Evolutionary conservation across 2,113 vertebrate genomes (phyloP).

Genomic region (Callipepla californica): DNA sequence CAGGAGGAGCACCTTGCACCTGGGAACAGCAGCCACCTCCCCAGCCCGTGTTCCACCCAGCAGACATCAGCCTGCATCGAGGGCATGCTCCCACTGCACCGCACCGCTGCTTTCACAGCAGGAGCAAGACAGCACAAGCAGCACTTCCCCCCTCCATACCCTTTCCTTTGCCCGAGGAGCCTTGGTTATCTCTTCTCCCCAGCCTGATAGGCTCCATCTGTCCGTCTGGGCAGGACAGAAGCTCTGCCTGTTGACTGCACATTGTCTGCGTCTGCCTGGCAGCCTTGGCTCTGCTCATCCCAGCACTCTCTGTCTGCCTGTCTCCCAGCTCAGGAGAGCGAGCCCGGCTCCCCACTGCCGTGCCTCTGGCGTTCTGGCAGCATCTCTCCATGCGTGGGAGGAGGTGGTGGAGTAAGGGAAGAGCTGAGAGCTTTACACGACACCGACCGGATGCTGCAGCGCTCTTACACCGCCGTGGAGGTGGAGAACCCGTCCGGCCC

Average conservation of each 20-base stretch:
- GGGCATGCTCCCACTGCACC: background rate
- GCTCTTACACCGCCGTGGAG: background rate
- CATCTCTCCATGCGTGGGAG: background rate
- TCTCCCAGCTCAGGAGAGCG: background rate
- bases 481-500: background rate
- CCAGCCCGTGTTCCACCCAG: background rate
- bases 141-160: background rate
- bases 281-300: background rate
- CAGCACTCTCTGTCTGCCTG: background rate
- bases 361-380: conserved; percentile 31
- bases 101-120: background rate
- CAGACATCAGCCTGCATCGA: background rate
- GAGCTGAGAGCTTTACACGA: background rate
- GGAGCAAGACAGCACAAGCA: background rate
- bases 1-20: background rate
- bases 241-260: background rate
- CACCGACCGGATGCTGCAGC: background rate
- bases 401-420: conserved; percentile 11
- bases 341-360: background rate
- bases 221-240: conserved; percentile 19
- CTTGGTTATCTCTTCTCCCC: background rate
- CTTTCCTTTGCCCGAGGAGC: background rate
- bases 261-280: background rate
- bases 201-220: conserved; percentile 1
- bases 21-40: background rate